phyloP scores from a whole-genome alignment of 1,140 invertebrate genomes.

The Drosophila burlai region DNA sequence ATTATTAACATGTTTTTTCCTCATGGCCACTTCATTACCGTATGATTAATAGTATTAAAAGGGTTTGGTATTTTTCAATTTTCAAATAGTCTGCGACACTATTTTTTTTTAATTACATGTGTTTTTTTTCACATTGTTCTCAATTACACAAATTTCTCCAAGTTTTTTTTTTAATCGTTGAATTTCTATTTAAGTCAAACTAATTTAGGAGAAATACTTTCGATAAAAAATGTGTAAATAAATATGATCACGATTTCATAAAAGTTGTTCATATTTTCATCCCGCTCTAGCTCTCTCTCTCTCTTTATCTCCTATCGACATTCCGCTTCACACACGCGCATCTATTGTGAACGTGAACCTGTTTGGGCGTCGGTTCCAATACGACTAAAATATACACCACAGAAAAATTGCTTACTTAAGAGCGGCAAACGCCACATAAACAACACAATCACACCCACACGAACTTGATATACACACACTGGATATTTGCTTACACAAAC shows the following conservation, averaged over 20 bases:
- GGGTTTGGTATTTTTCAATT: constrained; percentile 3
- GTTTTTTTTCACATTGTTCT: background rate
- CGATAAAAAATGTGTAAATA: constrained; percentile 32
- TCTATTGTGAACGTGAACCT: constrained; percentile 47
- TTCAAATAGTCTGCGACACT: constrained; percentile 5
- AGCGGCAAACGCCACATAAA: constrained; percentile 49
- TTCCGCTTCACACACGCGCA: constrained; percentile 42
- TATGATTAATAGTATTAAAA: constrained; percentile 14
- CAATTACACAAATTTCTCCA: background rate
- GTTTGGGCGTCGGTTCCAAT: constrained; percentile 56
- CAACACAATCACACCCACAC: constrained; percentile 26
- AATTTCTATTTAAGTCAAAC: constrained; percentile 4
- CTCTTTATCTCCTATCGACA: constrained; percentile 17
- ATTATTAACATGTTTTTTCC: constrained; percentile 64
- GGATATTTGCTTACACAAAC: constrained; percentile 3
- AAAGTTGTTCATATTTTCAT: constrained; percentile 35
- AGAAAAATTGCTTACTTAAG: constrained; percentile 56
- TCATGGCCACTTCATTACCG: constrained; percentile 47
- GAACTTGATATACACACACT: background rate
- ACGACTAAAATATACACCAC: constrained; percentile 61
- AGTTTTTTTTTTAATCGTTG: background rate
- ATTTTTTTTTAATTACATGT: constrained; percentile 3
- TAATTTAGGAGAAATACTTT: constrained; percentile 11
- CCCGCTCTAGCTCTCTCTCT: constrained; percentile 19
- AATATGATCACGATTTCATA: constrained; percentile 51